Evolutionary conservation across 2,888 invertebrate genomes (phyloP), one percentile per base, ranked within the genome.

Genomic region (Limenitis camilla): DNA sequence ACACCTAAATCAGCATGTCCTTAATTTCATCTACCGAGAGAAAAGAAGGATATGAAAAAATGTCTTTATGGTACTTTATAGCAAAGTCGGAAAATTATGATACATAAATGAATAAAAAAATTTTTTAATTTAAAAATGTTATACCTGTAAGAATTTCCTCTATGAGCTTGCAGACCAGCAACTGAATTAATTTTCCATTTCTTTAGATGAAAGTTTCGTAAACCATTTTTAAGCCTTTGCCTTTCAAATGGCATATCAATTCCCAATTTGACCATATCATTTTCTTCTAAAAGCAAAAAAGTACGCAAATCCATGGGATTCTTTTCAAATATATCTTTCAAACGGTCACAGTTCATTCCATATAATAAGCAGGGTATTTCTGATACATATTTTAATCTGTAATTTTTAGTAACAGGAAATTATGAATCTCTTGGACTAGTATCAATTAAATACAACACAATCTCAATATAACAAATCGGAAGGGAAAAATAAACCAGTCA

Each of bases 161-260:
- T 82, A 61, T 70, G 55, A 59, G 86, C 72, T 71, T 83, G 67
- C 66, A 88, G 59, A 7, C 86, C 88, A 1, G 80, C 73, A 0
- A 88, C 86, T 5, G 86, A 71, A 52, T 78, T 76, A 1, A 86
- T 59, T 64, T 83, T 88, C 89, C 90, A 92, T 1, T 84, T 78
- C 60, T 85, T 82, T 53, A 74, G 80, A 63, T 92, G 92, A 67
- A 92, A 92, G 58, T 81, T 86, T 46, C 87, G 78, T 42, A 92
- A 65, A 0, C 90, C 90, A 33, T 73, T 66, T 48, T 82, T 68
- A 56, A 92, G 81, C 65, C 90, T 81, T 56, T 88, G 85, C 56
- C 90, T 80, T 64, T 92, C 91, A 60, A 86, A 90, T 1, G 90
- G 89, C 74, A 92, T 81, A 4, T 84, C 76, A 11, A 93, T 81